Evolutionary conservation across 2,113 vertebrate species (phyloP), one percentile per base, ranked within the genome.

Genomic region (Plectropomus leopardus): DNA sequence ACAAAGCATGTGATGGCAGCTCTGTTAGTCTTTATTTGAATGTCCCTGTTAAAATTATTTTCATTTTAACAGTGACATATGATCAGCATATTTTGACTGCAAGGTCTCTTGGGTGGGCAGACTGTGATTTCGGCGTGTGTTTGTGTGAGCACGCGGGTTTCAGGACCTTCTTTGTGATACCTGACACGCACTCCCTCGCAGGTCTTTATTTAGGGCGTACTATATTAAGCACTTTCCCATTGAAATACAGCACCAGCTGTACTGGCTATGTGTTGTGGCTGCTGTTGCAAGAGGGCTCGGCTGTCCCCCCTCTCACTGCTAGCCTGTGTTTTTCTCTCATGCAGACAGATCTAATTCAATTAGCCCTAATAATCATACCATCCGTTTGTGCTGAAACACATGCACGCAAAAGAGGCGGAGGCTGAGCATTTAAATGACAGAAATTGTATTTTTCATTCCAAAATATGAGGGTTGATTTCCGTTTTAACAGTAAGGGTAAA

Each of bases 241-340:
- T 96, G 94, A 96, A 95, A 95, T 95, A 96, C 94, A 95, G 95
- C 94, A 95, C 95, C 95, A 96, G 93, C 95, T 96, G 95, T 93
- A 90, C 86, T 86, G 87, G 86, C 77, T 87, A 76, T 92, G 88
- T 92, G 92, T 95, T 93, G 91, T 94, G 92, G 91, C 86, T 86
- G 79, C 90, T 88, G 42, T 89, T 87, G 92, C 86, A 92, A 80
- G 26, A 72, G 84, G 85, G 76, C 83, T 28, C 75, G 76, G 79
- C 66, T 65, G 69, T 42, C 65, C 71, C 75, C 75, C 78, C 77
- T 74, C 78, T 78, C 71, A 45, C 85, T 81, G 72, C 70, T 76
- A 76, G 76, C 75, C 76, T 65, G 70, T 82, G 84, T 80, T 91
- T 90, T 90, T 89, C 82, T 83, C 86, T 88, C 87, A 90, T 73